These are phyloP conservation scores for Etheostoma nigrum DNA, from an alignment of 2,797 vertebrate species.

Conservation along the genomic window DNA sequence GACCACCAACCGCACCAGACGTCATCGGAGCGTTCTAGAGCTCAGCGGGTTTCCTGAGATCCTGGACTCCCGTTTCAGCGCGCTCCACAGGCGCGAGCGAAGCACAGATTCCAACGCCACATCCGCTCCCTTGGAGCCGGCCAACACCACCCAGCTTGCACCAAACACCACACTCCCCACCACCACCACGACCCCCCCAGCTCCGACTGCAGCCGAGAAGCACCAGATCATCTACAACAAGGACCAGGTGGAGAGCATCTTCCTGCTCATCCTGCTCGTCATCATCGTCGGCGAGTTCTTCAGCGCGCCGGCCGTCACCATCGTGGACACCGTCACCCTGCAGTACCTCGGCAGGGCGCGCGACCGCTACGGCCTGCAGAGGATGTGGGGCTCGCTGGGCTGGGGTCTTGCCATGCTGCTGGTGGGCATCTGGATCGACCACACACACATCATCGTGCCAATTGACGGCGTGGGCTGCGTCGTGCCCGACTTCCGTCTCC, in stretches of 20 bases:
- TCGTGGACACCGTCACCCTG: constrained; percentile 96
- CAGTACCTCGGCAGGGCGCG: constrained; percentile 94
- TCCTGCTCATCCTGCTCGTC: constrained; percentile 94
- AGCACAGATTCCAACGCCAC: constrained; percentile 45
- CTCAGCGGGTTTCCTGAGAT: neutral
- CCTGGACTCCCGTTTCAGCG: neutral
- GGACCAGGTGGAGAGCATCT: constrained; percentile 93
- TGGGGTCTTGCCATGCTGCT: constrained; percentile 98
- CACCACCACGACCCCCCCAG: constrained; percentile 30
- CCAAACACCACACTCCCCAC: constrained; percentile 36
- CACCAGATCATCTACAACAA: constrained; percentile 83
- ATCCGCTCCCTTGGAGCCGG: accelerated
- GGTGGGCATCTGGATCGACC: constrained; percentile 96
- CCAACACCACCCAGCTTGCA: neutral
- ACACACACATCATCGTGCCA: constrained; percentile 84
- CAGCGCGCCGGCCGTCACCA: constrained; percentile 96
- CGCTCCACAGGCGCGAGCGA: constrained; percentile 32
- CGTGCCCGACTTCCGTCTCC: constrained; percentile 84
- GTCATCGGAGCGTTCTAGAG: constrained; percentile 14
- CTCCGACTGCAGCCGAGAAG: constrained; percentile 63
- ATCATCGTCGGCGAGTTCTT: constrained; percentile 98
- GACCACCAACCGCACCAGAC: constrained; percentile 44
- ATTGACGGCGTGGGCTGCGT: constrained; percentile 88
- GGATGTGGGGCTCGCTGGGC: constrained; percentile 99
- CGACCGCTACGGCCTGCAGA: constrained; percentile 95